Evolutionary conservation across 1,140 invertebrate genomes (phyloP), one percentile per base, ranked within the genome.

Genomic region (Pinna nobilis): DNA sequence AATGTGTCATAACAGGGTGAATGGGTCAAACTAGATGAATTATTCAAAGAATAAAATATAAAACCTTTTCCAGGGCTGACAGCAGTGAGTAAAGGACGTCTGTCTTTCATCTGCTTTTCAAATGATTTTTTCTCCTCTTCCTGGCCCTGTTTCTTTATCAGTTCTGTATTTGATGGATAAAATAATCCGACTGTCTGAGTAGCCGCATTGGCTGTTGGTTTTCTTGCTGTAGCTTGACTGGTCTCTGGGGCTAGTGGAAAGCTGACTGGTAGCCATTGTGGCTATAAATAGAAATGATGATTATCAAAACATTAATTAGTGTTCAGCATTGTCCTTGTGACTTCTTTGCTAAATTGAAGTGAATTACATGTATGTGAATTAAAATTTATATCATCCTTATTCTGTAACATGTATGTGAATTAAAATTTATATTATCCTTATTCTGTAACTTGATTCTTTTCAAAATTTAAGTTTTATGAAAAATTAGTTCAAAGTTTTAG

Each of bases 171-270:
- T 7, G 87, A 89, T 7, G 88, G 88, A 74, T 86, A 90, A 70
- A 87, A 90, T 23, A 90, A 73, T 0, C 89, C 89, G 0, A 87
- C 85, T 2, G 89, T 90, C 77, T 90, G 89, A 0, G 87, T 88
- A 15, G 79, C 60, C 28, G 75, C 79, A 47, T 68, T 79, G 15
- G 78, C 66, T 18, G 72, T 64, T 30, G 67, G 66, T 15, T 20
- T 53, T 23, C 49, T 59, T 1, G 70, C 35, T 30, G 66, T 23
- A 15, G 55, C 64, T 11, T 64, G 70, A 37, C 41, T 80, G 4
- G 72, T 50, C 25, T 71, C 70, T 11, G 68, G 60, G 13, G 67
- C 65, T 13, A 81, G 47, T n/a, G 79, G 77, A 28, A 70, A 73
- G 70, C 74, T 75, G 9, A 84, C 77, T 39, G 80, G 76, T 51